Evolutionary conservation across 2,113 vertebrate species (phyloP), one percentile per base, ranked within the genome.

Genomic region (Oncorhynchus tshawytscha): DNA sequence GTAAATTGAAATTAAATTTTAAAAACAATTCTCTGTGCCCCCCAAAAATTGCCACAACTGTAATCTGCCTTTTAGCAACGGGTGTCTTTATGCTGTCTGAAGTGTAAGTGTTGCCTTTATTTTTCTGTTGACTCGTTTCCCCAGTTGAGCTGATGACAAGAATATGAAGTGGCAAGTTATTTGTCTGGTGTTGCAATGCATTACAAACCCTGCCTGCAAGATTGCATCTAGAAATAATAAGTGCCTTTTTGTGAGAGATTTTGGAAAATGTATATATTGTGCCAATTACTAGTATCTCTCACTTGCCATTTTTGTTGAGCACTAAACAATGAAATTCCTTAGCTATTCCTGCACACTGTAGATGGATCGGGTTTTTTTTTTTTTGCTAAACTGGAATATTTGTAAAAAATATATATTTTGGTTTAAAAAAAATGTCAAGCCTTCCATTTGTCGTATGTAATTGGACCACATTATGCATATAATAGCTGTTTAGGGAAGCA

Each of bases 391-490:
- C 31, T 60, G 78, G 80, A 68, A 75, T 25, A 76, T 70, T 78
- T 71, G 71, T 13, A 16, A 3, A 9, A 11, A 81, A 54, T 57
- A 45, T 65, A 74, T 18, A 60, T 57, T 69, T 78, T 82, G 71
- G 79, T 80, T 77, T 5, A 25, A n/a, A 7, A 77, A 79, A 51
- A 31, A 29, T 34, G 6, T 15, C 16, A 2, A 6, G 13, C 66
- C 13, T 16, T 16, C 4, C 29, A 31, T 67, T 67, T 67, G 2
- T 74, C 1, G 59, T 15, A 45, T 29, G 27, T 80, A 74, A 83
- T 77, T 78, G 88, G 89, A 87, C 66, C 82, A 76, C 84, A 75
- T 80, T 79, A 72, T 75, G 81, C 75, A 12, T 62, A 45, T 64
- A 71, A 22, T 13, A 29, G 24, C 72, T 71, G 82, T 78, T 48